These are phyloP conservation scores for Hylaea fasciaria DNA, from an alignment of 2,888 invertebrate genomes.

Conservation along the genomic window DNA sequence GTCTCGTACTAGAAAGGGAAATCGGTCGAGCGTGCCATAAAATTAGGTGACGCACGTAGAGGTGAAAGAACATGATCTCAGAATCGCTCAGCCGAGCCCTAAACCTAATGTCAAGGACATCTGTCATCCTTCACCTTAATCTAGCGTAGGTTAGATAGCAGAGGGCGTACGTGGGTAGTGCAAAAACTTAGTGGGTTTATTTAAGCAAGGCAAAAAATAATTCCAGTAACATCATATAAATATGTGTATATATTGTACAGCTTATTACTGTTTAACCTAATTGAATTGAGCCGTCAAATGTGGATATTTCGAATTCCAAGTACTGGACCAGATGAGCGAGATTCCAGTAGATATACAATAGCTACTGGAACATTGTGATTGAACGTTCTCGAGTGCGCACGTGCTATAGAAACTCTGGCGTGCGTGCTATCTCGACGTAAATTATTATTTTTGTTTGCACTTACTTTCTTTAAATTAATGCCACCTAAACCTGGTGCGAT, in stretches of 20 bases:
- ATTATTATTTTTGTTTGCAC: conserved; percentile 5
- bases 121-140: conserved; percentile 18
- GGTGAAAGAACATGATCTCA: conserved; percentile 10
- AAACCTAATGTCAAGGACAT: conserved; percentile 22
- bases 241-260: too few relatives aligned
- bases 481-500: not conserved
- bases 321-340: not conserved
- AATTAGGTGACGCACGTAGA: not conserved
- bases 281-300: too few relatives aligned
- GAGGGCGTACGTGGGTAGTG: conserved; percentile 4
- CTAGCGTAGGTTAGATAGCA: conserved; percentile 4
- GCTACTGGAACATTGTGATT: conserved; percentile 4
- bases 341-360: not conserved
- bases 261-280: too few relatives aligned
- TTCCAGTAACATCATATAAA: too few relatives aligned
- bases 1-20: not conserved
- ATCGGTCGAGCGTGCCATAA: not conserved
- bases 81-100: conserved; percentile 11
- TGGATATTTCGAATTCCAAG: too few relatives aligned
- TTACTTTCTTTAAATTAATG: conserved; percentile 18
- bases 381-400: conserved; percentile 2
- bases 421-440: conserved; percentile 11
- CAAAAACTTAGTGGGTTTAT: not conserved
- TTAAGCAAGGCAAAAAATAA: not conserved
- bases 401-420: conserved; percentile 1